These are phyloP conservation scores for Tragelaphus buxtoni DNA, from an alignment of 2,113 vertebrate genomes.

Conservation along the genomic window DNA sequence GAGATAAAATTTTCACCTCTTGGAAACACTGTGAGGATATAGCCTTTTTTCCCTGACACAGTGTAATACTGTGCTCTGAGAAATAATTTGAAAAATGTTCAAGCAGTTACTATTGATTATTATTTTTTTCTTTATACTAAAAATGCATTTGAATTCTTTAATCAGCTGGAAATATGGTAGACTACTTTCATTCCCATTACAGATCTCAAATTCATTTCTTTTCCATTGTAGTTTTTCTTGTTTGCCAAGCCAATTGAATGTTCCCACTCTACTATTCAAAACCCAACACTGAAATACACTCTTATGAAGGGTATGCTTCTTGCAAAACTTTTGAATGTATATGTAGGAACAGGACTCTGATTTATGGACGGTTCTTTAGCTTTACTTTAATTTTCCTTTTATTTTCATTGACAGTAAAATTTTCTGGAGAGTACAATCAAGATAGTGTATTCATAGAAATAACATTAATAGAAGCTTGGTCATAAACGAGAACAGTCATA, in stretches of 20 bases:
- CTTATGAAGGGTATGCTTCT: background rate
- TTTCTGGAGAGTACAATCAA: conserved; percentile 69
- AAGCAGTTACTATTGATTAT: background rate
- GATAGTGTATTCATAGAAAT: conserved; percentile 67
- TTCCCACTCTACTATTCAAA: background rate
- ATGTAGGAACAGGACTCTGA: background rate
- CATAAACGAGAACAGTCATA: conserved; percentile 61
- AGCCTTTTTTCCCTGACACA: background rate
- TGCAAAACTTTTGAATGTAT: background rate
- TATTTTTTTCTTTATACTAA: background rate
- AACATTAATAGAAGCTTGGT: conserved; percentile 60
- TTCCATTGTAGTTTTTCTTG: background rate
- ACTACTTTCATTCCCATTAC: background rate
- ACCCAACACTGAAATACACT: background rate
- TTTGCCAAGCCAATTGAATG: background rate
- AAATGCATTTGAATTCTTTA: background rate
- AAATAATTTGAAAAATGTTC: background rate
- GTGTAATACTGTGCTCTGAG: background rate
- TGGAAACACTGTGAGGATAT: background rate
- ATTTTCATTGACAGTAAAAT: conserved; percentile 71
- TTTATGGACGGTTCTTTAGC: background rate
- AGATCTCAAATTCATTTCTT: background rate
- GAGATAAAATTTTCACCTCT: background rate
- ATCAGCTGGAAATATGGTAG: background rate
- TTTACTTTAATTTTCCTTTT: conserved; percentile 68